These are phyloP conservation scores for Hirudo medicinalis DNA, from an alignment of 1,140 invertebrate species.

Conservation along the genomic window DNA sequence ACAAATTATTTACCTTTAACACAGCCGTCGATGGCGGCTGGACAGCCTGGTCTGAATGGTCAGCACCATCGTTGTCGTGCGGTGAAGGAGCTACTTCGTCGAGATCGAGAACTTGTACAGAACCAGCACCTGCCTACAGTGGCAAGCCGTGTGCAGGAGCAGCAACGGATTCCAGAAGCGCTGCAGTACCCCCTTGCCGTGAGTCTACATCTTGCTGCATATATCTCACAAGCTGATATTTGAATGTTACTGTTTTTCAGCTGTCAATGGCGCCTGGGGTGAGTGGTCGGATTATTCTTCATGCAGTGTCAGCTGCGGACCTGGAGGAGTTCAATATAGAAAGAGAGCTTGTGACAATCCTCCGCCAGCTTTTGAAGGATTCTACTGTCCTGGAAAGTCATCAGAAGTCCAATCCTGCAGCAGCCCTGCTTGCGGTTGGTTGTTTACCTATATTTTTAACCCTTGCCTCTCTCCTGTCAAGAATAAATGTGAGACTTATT, in stretches of 20 bases:
- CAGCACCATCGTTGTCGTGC: slow-evolving; percentile 26
- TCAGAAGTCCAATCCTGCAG: neutral
- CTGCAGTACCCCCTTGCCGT: neutral
- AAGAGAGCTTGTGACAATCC: slow-evolving; percentile 9
- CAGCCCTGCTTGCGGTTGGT: slow-evolving; percentile 27
- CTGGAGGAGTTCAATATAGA: slow-evolving; percentile 58
- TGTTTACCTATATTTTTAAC: neutral
- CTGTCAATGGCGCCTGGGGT: slow-evolving; percentile 31
- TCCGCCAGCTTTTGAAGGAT: slow-evolving; percentile 16
- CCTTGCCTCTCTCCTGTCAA: too few species aligned
- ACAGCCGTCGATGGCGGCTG: slow-evolving; percentile 23
- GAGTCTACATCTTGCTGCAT: neutral
- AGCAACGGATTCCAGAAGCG: neutral
- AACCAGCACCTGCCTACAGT: slow-evolving; percentile 38
- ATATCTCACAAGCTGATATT: neutral
- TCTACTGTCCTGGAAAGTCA: slow-evolving; percentile 13
- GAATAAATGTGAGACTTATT: slow-evolving; percentile 24
- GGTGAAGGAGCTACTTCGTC: slow-evolving; percentile 31
- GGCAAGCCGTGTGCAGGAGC: slow-evolving; percentile 30
- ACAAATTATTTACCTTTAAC: neutral
- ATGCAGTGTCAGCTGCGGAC: slow-evolving; percentile 51
- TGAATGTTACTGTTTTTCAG: neutral
- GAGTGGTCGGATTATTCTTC: slow-evolving; percentile 44
- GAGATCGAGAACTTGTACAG: slow-evolving; percentile 34
- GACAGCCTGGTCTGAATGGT: slow-evolving; percentile 27